Base-by-base conservation (phyloP, 2,888 invertebrate species). In the Lampropteryx suffumata region DNA sequence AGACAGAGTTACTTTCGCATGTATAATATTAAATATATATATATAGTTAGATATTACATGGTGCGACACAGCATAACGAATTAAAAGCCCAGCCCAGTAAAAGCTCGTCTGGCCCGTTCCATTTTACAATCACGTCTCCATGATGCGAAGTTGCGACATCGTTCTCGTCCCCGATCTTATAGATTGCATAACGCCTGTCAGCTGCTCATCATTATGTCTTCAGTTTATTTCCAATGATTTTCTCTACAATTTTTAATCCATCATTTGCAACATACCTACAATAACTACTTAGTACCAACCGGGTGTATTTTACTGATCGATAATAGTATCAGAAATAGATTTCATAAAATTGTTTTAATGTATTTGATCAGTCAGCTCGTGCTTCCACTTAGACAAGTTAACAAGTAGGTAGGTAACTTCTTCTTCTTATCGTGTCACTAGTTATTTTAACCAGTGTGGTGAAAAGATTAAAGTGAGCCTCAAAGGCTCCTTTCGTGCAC, bases 101-200 rank as follows among this genome's bases (percentile, higher is more conserved):
- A 47, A 48, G 47, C 39, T 53, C 29, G 40, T 41, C 32, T 17
- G 41, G 28, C 41, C 24, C 46, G 41, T 44, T 44, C 52, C 44
- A 44, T 56, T 61, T 61, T 58, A 44, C 56, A 47, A 50, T 41
- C 55, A 43, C 46, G 54, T 54, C 55, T 47, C 43, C 51, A 52
- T 55, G 41, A 54, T 44, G 21, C 41, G 30, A 35, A 13, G 45
- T 61, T 56, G 46, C 56, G 54, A 50, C 52, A 56, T 37, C 41
- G 37, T 40, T 45, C 36, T 36, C 42, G 61, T 58, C 52, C 61
- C 56, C 50, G 41, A 49, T 61, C 51, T 29, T 34, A 43, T 46
- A 40, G 40, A 44, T 61, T 61, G 44, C 54, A 42, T 49, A 61
- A 61, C 21, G 11, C 41, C 27, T 45, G 30, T 36, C 59, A 57